phyloP scores from a whole-genome alignment of 2,888 invertebrate genomes.

The Oligia fasciuncula region DNA sequence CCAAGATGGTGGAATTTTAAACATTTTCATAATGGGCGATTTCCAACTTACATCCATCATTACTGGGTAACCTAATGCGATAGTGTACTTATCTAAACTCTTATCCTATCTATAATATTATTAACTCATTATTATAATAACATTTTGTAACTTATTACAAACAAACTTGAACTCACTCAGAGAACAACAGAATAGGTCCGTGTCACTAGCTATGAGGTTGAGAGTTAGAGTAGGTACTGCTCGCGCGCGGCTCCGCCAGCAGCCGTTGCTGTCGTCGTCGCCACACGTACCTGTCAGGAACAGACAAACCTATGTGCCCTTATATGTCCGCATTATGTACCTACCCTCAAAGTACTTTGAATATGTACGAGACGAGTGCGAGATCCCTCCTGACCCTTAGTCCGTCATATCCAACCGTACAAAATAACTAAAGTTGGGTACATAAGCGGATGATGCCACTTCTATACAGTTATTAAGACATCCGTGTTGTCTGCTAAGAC shows the following conservation, averaged over 20 bases:
- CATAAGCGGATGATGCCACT: not conserved
- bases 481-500: conserved; percentile 6
- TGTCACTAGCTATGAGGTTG: not conserved
- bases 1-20: not conserved
- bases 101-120: not conserved
- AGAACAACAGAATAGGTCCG: not conserved
- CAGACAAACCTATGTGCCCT: not conserved
- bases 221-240: not conserved
- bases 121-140: not conserved
- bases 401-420: not conserved
- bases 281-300: not conserved
- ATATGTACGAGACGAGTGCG: not conserved
- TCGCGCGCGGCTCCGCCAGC: too few relatives aligned
- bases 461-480: not conserved
- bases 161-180: not conserved
- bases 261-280: not conserved
- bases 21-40: not conserved
- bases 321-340: not conserved
- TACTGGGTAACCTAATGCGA: not conserved
- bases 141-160: not conserved
- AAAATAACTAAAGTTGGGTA: not conserved
- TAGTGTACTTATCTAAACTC: not conserved
- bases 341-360: not conserved
- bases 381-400: not conserved
- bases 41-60: not conserved